Conservation (phyloP, 2,888 invertebrate species). For the Cataglyphis altisquamis region DNA sequence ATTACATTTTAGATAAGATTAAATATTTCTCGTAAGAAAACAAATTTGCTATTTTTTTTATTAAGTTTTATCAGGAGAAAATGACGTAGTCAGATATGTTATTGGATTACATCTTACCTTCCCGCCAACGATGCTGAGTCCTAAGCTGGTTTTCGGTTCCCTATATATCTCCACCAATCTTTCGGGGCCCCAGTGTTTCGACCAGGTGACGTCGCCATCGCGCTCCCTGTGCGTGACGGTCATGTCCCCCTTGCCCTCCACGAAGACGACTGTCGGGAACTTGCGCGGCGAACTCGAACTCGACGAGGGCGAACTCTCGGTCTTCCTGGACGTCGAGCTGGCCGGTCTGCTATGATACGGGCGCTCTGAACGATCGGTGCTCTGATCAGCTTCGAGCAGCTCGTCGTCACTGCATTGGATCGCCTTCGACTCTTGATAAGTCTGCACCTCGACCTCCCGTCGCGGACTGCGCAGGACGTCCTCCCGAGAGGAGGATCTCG, state of each 20-base stretch:
- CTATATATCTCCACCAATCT: conserved; percentile 91
- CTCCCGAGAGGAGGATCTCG: conserved; percentile 54
- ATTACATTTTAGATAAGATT: not conserved
- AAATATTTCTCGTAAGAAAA: not conserved
- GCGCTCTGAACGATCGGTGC: not conserved
- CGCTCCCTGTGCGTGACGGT: conserved; percentile 85
- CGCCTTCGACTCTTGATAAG: conserved; percentile 81
- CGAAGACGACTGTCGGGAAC: conserved; percentile 75
- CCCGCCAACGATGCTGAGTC: conserved; percentile 98
- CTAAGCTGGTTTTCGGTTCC: conserved; percentile 93
- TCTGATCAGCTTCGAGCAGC: conserved; percentile 64
- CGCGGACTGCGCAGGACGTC: conserved; percentile 68
- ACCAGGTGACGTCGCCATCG: conserved; percentile 87
- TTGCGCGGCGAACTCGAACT: conserved; percentile 66
- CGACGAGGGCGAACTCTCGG: conserved; percentile 71
- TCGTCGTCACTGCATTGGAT: conserved; percentile 79
- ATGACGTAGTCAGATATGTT: not conserved
- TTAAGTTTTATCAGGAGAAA: not conserved
- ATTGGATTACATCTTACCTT: conserved; percentile 89
- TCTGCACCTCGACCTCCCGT: conserved; percentile 80
- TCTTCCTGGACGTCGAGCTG: conserved; percentile 62
- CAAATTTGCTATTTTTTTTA: not conserved
- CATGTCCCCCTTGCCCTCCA: conserved; percentile 81
- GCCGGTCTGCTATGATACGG: conserved; percentile 59
- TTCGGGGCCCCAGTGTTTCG: conserved; percentile 95